Base-by-base conservation (phyloP, 2,113 vertebrate genomes). In the Eudyptes chrysolophus region DNA sequence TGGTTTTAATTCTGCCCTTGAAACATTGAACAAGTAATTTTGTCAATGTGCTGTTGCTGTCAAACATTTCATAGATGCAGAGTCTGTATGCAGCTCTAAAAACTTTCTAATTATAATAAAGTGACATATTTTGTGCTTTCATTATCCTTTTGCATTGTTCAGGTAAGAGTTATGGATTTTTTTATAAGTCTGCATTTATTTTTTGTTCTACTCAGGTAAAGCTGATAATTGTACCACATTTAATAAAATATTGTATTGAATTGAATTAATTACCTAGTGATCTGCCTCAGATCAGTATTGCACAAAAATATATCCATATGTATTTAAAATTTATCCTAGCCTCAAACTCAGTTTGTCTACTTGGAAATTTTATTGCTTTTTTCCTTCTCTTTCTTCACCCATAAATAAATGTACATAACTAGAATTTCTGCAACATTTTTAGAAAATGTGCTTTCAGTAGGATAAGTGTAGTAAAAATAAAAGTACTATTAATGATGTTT, bases 1-100 rank as follows among this genome's bases (percentile, higher is more conserved):
- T 4, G 20, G 6, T 36, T 88, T 72, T 52, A 92, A 87, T 90
- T 82, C 83, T 93, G 34, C 58, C 76, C n/a, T 96, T 88, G 65
- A 92, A 95, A 84, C 66, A 22, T 3, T 66, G 76, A 96, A 64
- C 38, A 88, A 89, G 18, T 89, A 76, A 84, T 95, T 92, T 96
- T 85, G 4, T 38, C 27, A 76, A 32, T 68, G 24, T 18, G 11
- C 11, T 66, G 19, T 40, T 51, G n/a, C 29, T 71, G 21, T 71
- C 57, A 94, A 95, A 84, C 5, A 21, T 84, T 92, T 83, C 17
- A 55, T 57, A 75, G 27, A 75, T 38, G 5, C 8, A 46, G 27
- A 77, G 7, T 62, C n/a, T 77, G 8, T 38, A 88, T 34, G 26
- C 25, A 93, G 27, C 16, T 93, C 22, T 89, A 84, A 92, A 95